phyloP scores from a whole-genome alignment of 2,113 vertebrate genomes.

The Podiceps cristatus region DNA sequence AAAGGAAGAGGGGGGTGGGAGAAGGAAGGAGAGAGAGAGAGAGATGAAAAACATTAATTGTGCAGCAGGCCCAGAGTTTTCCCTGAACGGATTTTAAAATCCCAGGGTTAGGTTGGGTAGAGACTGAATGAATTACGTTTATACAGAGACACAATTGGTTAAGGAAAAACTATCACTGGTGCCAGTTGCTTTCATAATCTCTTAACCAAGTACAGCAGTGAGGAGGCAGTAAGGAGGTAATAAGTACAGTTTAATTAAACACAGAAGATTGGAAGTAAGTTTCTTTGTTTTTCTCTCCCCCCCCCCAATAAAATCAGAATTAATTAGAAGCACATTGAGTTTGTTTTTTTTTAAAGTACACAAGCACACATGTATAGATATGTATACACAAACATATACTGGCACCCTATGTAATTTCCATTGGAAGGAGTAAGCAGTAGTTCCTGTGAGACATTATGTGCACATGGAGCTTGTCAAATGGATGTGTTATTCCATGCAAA shows the following conservation, averaged over 20 bases:
- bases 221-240: background rate
- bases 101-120: background rate
- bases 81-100: background rate
- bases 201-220: background rate
- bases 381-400: background rate
- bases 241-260: background rate
- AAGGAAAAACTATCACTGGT: background rate
- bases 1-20: background rate
- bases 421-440: background rate
- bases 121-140: conserved; percentile 18
- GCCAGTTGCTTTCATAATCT: conserved; percentile 27
- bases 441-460: background rate
- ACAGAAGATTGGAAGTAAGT: background rate
- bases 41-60: background rate
- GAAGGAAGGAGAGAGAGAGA: fast-evolving
- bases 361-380: background rate
- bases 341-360: background rate
- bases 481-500: background rate
- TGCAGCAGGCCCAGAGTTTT: background rate
- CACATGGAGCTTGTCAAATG: background rate
- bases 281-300: background rate
- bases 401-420: background rate
- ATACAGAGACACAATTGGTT: background rate
- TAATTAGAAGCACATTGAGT: background rate
- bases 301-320: background rate